phyloP scores from a whole-genome alignment of 2,797 vertebrate genomes.

The Dromococcyx pavoninus region DNA sequence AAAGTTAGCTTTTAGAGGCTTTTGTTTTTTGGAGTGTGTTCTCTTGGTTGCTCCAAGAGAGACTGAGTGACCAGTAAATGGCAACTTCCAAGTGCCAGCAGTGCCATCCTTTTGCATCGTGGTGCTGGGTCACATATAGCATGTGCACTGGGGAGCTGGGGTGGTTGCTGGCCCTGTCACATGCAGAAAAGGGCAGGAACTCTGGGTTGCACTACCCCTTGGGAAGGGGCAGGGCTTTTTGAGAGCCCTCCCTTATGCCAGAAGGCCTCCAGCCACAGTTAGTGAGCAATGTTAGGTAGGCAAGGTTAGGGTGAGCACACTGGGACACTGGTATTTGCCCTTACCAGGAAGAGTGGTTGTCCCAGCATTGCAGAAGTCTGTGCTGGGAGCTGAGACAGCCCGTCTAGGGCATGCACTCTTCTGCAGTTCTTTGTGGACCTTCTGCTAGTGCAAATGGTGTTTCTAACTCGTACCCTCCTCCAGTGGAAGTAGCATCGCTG shows the following conservation, averaged over 20 bases:
- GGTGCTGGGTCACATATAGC: not conserved
- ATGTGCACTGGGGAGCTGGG: fast-evolving
- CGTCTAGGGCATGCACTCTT: not conserved
- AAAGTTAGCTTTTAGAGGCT: not conserved
- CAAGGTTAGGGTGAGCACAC: not conserved
- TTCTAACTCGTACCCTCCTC: not conserved
- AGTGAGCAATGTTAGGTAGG: not conserved
- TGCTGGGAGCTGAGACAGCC: not conserved
- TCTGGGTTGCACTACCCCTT: fast-evolving
- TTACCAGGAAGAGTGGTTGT: not conserved
- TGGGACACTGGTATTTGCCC: not conserved
- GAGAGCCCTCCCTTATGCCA: fast-evolving
- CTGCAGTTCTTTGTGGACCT: not conserved
- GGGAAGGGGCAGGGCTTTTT: not conserved
- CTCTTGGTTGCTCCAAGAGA: not conserved
- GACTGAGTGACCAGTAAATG: not conserved
- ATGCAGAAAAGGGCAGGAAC: not conserved
- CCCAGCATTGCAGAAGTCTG: not conserved
- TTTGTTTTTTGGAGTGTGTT: not conserved
- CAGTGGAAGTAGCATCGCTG: not conserved
- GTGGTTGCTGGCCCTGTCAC: not conserved
- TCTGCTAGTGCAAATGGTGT: not conserved
- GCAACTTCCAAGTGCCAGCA: not conserved
- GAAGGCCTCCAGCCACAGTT: not conserved
- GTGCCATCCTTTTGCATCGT: not conserved